These are phyloP conservation scores for Cirrhinus mrigala DNA, from an alignment of 2,797 vertebrate genomes.

Conservation along the genomic window DNA sequence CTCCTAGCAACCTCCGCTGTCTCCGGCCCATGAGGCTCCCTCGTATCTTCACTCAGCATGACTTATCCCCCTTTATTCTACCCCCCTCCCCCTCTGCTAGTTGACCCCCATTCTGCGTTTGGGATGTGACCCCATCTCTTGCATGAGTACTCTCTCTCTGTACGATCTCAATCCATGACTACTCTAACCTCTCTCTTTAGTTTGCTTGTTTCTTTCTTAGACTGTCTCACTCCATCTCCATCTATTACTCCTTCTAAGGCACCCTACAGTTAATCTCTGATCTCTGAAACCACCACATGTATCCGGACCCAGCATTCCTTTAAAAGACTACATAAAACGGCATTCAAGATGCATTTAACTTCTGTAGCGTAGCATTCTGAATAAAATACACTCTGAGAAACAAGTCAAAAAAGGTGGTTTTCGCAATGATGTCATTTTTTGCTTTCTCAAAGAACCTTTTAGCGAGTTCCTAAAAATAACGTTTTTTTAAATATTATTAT, in stretches of 20 bases:
- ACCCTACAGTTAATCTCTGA: conserved; percentile 39
- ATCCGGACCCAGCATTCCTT: conserved; percentile 21
- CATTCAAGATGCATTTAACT: conserved; percentile 6
- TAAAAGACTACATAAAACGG: background rate
- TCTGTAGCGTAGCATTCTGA: background rate
- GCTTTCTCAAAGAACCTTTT: background rate
- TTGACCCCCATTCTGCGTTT: conserved; percentile 47
- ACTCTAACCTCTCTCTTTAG: conserved; percentile 15
- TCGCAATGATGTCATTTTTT: background rate
- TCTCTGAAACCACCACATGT: conserved; percentile 61
- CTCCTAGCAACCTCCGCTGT: conserved; percentile 79
- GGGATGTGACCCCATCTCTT: conserved; percentile 69
- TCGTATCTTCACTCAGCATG: conserved; percentile 66
- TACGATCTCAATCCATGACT: conserved; percentile 35
- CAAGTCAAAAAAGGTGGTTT: background rate
- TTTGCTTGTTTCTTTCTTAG: conserved; percentile 2
- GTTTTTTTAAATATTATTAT: too few species aligned
- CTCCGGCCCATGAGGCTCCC: conserved; percentile 69
- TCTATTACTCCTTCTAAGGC: conserved; percentile 29
- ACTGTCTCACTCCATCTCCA: conserved; percentile 12
- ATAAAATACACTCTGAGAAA: background rate
- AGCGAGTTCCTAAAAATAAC: too few species aligned
- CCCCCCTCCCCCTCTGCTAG: conserved; percentile 50
- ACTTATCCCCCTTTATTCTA: conserved; percentile 64
- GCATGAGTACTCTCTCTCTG: conserved; percentile 62